A percentile compares a stretch with the other conserved stretches of the same genome.
Conservation (phyloP, 2,888 invertebrate genomes). For the Drosophila antonietae region DNA sequence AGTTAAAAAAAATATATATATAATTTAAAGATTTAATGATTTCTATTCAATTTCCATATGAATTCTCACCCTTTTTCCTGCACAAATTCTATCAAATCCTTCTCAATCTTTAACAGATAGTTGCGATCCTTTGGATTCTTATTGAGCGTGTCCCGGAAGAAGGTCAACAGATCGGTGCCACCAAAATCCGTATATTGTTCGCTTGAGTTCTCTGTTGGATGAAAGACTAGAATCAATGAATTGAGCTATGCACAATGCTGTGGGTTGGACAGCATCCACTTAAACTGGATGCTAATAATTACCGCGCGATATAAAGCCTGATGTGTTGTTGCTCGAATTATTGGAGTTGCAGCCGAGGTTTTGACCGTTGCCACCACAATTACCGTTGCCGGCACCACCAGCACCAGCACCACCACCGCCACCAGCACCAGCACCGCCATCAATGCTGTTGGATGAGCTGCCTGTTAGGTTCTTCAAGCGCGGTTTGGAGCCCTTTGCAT, state of each 20-base stretch:
- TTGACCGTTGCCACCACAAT: slow-evolving; percentile 40
- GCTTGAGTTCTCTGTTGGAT: slow-evolving; percentile 89
- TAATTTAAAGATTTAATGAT: too few relatives aligned
- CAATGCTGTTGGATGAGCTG: slow-evolving; percentile 84
- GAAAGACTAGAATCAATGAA: slow-evolving; percentile 80
- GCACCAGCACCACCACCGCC: slow-evolving; percentile 64
- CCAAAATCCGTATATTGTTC: slow-evolving; percentile 90
- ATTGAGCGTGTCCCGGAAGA: slow-evolving; percentile 95
- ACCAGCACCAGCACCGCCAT: slow-evolving; percentile 82
- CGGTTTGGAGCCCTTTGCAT: slow-evolving; percentile 84
- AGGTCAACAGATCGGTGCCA: slow-evolving; percentile 93
- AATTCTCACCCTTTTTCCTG: slow-evolving; percentile 90
- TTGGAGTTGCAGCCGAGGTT: slow-evolving; percentile 30
- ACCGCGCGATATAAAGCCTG: slow-evolving; percentile 87
- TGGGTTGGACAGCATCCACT: slow-evolving; percentile 18
- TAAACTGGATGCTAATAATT: slow-evolving; percentile 54
- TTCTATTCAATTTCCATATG: neutral
- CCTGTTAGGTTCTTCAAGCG: slow-evolving; percentile 84
- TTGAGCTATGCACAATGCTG: slow-evolving; percentile 45
- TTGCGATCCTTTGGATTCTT: slow-evolving; percentile 95
- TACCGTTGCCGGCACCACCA: slow-evolving; percentile 4
- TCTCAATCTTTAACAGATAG: slow-evolving; percentile 94
- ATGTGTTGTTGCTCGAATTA: slow-evolving; percentile 84
- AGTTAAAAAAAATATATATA: neutral
- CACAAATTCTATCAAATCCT: slow-evolving; percentile 92